Percentiles rank a stretch among this genome's conserved stretches.
Conservation (phyloP, 1,140 invertebrate species). For the Drosophila varians region DNA sequence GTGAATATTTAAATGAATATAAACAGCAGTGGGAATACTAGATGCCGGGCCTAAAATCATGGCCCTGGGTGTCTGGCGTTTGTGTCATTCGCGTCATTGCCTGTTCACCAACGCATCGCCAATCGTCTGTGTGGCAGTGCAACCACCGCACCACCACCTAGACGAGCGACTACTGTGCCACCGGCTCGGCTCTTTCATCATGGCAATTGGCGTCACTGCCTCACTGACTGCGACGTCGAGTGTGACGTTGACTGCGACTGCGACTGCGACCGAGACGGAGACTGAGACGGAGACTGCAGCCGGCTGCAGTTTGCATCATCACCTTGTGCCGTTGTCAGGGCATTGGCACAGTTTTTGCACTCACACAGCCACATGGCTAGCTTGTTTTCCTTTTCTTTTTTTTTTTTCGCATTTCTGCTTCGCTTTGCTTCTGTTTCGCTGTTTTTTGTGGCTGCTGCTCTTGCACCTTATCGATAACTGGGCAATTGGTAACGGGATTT, state of each 20-base stretch:
- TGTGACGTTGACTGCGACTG: slow-evolving; percentile 11
- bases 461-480: slow-evolving; percentile 45
- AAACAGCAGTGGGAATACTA: no score
- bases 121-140: slow-evolving; percentile 11
- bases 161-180: slow-evolving; percentile 42
- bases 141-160: slow-evolving; percentile 3
- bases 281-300: slow-evolving; percentile 41
- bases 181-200: slow-evolving; percentile 44
- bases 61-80: slow-evolving; percentile 20
- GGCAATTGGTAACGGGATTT: slow-evolving; percentile 36
- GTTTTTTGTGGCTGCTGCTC: slow-evolving; percentile 35
- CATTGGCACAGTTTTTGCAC: slow-evolving; percentile 80
- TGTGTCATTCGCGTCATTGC: slow-evolving; percentile 65
- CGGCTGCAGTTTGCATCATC: slow-evolving; percentile 77
- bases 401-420: slow-evolving; percentile 20
- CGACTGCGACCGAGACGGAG: not conserved
- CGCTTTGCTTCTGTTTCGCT: slow-evolving; percentile 43
- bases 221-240: slow-evolving; percentile 43
- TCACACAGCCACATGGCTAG: slow-evolving; percentile 22
- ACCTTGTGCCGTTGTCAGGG: slow-evolving; percentile 83
- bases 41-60: not conserved
- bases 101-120: slow-evolving; percentile 53
- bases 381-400: slow-evolving; percentile 28
- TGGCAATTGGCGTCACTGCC: slow-evolving; percentile 73
- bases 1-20: not conserved